These are phyloP conservation scores for Tinea semifulvella DNA, from an alignment of 2,888 invertebrate species.

Conservation along the genomic window DNA sequence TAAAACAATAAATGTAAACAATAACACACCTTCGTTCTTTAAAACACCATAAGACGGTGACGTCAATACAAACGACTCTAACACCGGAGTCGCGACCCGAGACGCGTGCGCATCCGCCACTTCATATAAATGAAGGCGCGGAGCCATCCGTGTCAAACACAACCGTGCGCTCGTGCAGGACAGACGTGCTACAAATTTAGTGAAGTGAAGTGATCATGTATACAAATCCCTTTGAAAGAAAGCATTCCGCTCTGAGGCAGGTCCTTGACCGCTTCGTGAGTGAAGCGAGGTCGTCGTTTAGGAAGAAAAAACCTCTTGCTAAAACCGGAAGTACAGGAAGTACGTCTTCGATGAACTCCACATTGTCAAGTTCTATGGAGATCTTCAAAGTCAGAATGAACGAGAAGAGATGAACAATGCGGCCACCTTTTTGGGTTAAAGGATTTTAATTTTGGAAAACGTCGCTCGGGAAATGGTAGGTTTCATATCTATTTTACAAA, in stretches of 20 bases:
- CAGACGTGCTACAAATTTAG: slow-evolving; percentile 27
- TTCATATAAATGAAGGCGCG: slow-evolving; percentile 32
- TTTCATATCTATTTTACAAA: no score
- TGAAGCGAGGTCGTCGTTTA: slow-evolving; percentile 48
- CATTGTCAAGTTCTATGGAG: slow-evolving; percentile 24
- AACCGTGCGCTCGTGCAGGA: slow-evolving; percentile 27
- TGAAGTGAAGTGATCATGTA: slow-evolving; percentile 51
- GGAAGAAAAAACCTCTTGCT: slow-evolving; percentile 37
- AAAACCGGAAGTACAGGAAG: slow-evolving; percentile 30
- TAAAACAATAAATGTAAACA: background rate
- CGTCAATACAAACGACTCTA: slow-evolving; percentile 19
- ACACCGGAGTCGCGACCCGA: slow-evolving; percentile 24
- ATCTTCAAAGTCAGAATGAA: slow-evolving; percentile 27
- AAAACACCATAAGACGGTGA: slow-evolving; percentile 2
- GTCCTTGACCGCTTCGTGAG: slow-evolving; percentile 70
- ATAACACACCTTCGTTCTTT: background rate
- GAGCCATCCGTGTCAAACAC: slow-evolving; percentile 24
- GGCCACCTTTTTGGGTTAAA: background rate
- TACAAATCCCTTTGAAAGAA: slow-evolving; percentile 75
- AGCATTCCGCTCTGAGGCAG: slow-evolving; percentile 73
- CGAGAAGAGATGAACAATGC: slow-evolving; percentile 41
- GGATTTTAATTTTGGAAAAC: background rate
- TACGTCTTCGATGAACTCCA: slow-evolving; percentile 41
- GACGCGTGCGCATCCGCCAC: slow-evolving; percentile 25
- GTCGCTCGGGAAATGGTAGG: background rate